phyloP scores from a whole-genome alignment of 2,888 invertebrate genomes.

The Dolomedes plantarius region DNA sequence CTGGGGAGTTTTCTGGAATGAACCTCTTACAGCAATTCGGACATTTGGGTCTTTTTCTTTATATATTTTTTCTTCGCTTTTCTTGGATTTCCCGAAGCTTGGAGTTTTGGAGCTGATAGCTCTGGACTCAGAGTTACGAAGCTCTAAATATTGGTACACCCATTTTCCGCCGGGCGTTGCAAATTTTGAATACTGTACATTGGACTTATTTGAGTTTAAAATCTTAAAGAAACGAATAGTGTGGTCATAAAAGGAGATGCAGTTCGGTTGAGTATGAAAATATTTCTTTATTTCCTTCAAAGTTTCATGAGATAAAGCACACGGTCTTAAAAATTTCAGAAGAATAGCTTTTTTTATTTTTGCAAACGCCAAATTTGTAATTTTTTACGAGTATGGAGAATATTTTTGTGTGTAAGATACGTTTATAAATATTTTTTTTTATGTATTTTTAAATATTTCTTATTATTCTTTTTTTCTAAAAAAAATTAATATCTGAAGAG shows the following conservation, averaged over 20 bases:
- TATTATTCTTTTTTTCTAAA: too few species aligned
- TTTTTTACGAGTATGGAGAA: too few species aligned
- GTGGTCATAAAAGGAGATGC: slow-evolving; percentile 32
- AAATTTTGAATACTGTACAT: slow-evolving; percentile 23
- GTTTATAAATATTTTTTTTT: too few species aligned
- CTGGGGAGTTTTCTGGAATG: slow-evolving; percentile 39
- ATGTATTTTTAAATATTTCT: too few species aligned
- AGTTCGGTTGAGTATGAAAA: background rate
- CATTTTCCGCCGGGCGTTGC: slow-evolving; percentile 28
- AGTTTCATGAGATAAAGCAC: background rate
- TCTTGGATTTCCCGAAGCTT: slow-evolving; percentile 9
- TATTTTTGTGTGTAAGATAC: too few species aligned
- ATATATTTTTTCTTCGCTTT: slow-evolving; percentile 10
- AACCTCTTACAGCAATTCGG: slow-evolving; percentile 45
- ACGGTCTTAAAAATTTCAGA: background rate
- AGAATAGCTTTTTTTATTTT: background rate
- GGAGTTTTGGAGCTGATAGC: slow-evolving; percentile 20
- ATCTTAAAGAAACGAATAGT: slow-evolving; percentile 30
- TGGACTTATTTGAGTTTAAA: slow-evolving; percentile 47
- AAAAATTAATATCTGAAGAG: too few species aligned
- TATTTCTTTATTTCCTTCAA: background rate
- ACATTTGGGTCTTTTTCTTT: slow-evolving; percentile 52
- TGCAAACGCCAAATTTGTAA: too few species aligned
- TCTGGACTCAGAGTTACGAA: background rate
- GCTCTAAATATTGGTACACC: slow-evolving; percentile 52